Evolutionary conservation across 2,888 invertebrate species (phyloP), one percentile per base, ranked within the genome.

Genomic region (Parnassius mnemosyne): DNA sequence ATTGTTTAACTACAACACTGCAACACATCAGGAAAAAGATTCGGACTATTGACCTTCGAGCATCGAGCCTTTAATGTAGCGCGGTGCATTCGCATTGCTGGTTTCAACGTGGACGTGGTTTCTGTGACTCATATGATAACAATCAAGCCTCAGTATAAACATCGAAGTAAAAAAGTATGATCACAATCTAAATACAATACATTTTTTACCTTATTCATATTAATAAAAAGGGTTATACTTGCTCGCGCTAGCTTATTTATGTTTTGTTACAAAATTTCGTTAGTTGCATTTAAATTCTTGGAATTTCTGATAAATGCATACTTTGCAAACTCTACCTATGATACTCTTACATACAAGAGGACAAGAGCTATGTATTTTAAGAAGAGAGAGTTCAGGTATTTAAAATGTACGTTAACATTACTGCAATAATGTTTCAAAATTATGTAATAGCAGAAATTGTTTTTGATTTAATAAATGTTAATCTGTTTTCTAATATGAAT

Each of bases 21-120:
- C 43, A 44, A 59, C 75, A 73, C 80, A 83, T 85, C 87, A 34
- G 89, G 88, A 88, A 88, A 84, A 84, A 81, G 87, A 85, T 73
- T 54, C 79, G 81, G 83, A 80, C 76, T 78, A 76, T 81, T 83
- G 83, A 83, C 83, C 83, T 83, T 85, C 75, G 71, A 71, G 47
- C 49, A 20, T 42, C 52, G 46, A 61, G 73, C 74, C 77, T 63
- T 66, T 76, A 76, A 73, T 71, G 71, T 71, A 64, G 64, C 63
- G 57, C 66, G 65, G 56, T 69, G 74, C 80, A 79, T 73, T 78
- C 75, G 77, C 75, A 70, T 72, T 71, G 75, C 69, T 77, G 78
- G 79, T 75, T 77, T 71, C 71, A 68, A 70, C 62, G 25, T 44
- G 58, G 46, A 68, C 65, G 67, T 73, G 69, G 79, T 81, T 78